Conservation (phyloP, 2,888 invertebrate genomes). For the Drosophila parthenogenetica region DNA sequence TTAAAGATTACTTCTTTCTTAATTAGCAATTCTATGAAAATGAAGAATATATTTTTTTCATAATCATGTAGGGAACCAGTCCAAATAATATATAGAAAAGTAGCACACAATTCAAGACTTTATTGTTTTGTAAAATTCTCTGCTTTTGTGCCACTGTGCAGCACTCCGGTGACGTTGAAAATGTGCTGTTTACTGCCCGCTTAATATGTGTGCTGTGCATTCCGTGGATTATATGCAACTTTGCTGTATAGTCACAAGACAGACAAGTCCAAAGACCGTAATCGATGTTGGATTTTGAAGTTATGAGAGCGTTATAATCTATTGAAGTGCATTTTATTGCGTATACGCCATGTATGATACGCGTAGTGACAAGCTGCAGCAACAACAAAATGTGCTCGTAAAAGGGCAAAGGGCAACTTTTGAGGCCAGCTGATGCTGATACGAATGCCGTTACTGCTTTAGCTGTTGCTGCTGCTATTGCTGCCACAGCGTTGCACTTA, state of each 20-base stretch:
- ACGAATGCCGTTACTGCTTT: neutral
- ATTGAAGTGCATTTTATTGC: slow-evolving; percentile 76
- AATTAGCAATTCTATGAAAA: too few species aligned
- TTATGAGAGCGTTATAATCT: slow-evolving; percentile 74
- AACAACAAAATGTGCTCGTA: slow-evolving; percentile 26
- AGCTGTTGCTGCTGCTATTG: slow-evolving; percentile 1
- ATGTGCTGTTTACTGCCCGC: slow-evolving; percentile 70
- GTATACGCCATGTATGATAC: slow-evolving; percentile 50
- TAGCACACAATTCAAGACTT: too few species aligned
- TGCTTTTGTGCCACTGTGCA: slow-evolving; percentile 47
- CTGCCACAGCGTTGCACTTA: slow-evolving; percentile 61
- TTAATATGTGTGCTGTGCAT: slow-evolving; percentile 65
- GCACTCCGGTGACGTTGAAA: slow-evolving; percentile 39
- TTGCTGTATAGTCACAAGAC: slow-evolving; percentile 46
- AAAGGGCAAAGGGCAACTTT: slow-evolving; percentile 16
- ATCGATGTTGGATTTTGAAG: slow-evolving; percentile 65
- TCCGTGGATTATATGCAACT: slow-evolving; percentile 54
- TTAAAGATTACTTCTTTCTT: neutral
- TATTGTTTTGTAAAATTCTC: too few species aligned
- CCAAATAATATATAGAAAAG: too few species aligned
- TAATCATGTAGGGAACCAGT: too few species aligned
- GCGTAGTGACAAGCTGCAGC: slow-evolving; percentile 7
- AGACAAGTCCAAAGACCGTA: slow-evolving; percentile 35
- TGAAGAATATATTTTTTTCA: too few species aligned
- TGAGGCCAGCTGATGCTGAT: slow-evolving; percentile 28